Evolutionary conservation across 2,888 invertebrate genomes (phyloP), one percentile per base, ranked within the genome.

Genomic region (Bedellia somnulentella): DNA sequence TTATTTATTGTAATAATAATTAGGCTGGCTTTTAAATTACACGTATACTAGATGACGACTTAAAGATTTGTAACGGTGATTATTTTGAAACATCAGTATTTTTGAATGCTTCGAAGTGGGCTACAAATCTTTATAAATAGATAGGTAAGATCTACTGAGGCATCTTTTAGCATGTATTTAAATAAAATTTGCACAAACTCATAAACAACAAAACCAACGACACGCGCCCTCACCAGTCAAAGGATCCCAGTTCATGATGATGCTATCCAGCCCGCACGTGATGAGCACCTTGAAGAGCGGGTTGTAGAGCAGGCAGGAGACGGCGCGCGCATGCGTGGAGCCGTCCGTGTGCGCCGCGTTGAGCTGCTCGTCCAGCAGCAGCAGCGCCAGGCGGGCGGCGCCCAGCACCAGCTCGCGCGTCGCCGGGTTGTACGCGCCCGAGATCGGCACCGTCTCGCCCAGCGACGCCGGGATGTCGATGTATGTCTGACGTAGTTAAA

Each of bases 211-310:
- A n/a, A n/a, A n/a, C n/a, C n/a, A n/a, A n/a, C n/a, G n/a, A n/a
- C n/a, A n/a, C n/a, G n/a, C n/a, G n/a, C n/a, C n/a, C 5, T 43
- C 35, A 45, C 85, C 88, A 26, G 79, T 81, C 58, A 82, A 78
- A 0, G 88, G 84, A 54, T 90, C 83, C 92, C 92, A 93, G 14
- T 87, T 84, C 41, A 88, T 87, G 34, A 93, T 87, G 37, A 82
- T 83, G 38, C 90, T 89, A 49, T 89, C 90, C 52, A 83, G 64
- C 32, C 90, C 89, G 30, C 86, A 87, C 0, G 89, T 87, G 33
- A 92, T 80, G 37, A 92, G 75, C 37, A 82, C 78, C 49, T 85
- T 80, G 46, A 87, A 91, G 2, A 89, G 73, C 10, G 82, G 80
- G 62, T 90, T 91, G 56, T 87, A 90, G 1, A 91, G 70, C 5